A percentile compares a stretch with the other conserved stretches of the same genome.
Conservation (phyloP, 2,888 invertebrate genomes). For the Cryptus viduatorius region DNA sequence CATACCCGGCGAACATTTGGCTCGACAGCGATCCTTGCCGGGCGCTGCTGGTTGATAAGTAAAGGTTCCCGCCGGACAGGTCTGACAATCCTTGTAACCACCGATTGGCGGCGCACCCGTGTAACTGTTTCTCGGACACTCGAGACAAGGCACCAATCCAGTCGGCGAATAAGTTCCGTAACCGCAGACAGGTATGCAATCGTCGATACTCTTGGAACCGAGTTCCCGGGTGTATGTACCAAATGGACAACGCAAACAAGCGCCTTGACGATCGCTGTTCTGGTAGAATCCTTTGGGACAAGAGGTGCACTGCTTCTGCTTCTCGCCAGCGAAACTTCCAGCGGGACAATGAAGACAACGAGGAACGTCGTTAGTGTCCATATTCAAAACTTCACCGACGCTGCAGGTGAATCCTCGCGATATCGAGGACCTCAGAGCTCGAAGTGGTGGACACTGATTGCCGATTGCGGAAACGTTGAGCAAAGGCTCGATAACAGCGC, state of each 20-base stretch:
- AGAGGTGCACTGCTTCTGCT: slow-evolving; percentile 95
- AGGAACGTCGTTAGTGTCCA: slow-evolving; percentile 96
- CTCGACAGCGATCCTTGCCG: slow-evolving; percentile 92
- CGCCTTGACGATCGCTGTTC: slow-evolving; percentile 95
- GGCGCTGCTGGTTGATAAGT: slow-evolving; percentile 97
- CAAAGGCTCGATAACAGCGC: slow-evolving; percentile 94
- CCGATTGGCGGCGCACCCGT: slow-evolving; percentile 95
- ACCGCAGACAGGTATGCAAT: slow-evolving; percentile 97
- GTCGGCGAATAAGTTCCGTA: slow-evolving; percentile 98
- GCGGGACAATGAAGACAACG: slow-evolving; percentile 98
- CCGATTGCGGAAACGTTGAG: slow-evolving; percentile 95
- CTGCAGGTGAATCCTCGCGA: slow-evolving; percentile 96
- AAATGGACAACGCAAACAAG: slow-evolving; percentile 95
- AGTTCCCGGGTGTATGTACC: slow-evolving; percentile 97
- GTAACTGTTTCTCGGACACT: slow-evolving; percentile 97
- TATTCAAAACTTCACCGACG: slow-evolving; percentile 96
- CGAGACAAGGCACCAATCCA: slow-evolving; percentile 96
- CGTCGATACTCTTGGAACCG: slow-evolving; percentile 93
- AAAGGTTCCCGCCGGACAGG: slow-evolving; percentile 95
- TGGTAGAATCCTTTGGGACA: slow-evolving; percentile 98
- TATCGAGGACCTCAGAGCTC: slow-evolving; percentile 94
- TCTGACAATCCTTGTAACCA: slow-evolving; percentile 97
- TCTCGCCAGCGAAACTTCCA: slow-evolving; percentile 96
- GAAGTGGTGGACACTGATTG: slow-evolving; percentile 96
- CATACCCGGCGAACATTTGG: slow-evolving; percentile 95